A percentile compares a stretch with the other conserved stretches of the same genome.
Evolutionary conservation across 1,140 invertebrate genomes (phyloP).

Genomic region (Chlorops oryzae): DNA sequence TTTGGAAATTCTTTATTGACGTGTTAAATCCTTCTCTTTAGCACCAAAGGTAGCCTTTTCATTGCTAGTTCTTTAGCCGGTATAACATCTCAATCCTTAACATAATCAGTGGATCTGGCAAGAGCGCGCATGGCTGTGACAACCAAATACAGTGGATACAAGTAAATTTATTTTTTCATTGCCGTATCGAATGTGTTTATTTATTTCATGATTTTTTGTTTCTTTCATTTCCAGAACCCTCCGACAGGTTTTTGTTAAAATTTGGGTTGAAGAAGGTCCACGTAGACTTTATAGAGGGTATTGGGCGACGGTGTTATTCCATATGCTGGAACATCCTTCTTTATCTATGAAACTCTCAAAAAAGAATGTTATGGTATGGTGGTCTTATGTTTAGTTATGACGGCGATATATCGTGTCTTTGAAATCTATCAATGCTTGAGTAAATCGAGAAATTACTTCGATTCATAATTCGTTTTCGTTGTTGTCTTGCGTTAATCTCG

Average conservation of each 20-base stretch:
- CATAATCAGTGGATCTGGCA: slow-evolving; percentile 95
- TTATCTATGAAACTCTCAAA: slow-evolving; percentile 94
- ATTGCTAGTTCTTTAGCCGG: slow-evolving; percentile 90
- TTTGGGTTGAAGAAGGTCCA: slow-evolving; percentile 74
- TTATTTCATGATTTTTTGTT: slow-evolving; percentile 9
- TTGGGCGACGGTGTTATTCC: slow-evolving; percentile 92
- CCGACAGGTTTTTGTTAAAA: slow-evolving; percentile 73
- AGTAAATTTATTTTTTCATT: slow-evolving; percentile 18
- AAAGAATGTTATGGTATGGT: slow-evolving; percentile 67
- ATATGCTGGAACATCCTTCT: slow-evolving; percentile 96
- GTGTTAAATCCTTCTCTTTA: slow-evolving; percentile 8
- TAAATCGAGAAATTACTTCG: too few species aligned
- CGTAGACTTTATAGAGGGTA: slow-evolving; percentile 80
- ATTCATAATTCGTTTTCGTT: slow-evolving; percentile 33
- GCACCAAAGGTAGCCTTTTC: slow-evolving; percentile 55
- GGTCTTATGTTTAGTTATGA: too few species aligned
- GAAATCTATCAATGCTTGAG: too few species aligned
- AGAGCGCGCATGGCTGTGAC: slow-evolving; percentile 97
- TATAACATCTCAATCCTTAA: slow-evolving; percentile 84
- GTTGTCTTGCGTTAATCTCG: slow-evolving; percentile 32
- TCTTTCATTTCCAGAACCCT: slow-evolving; percentile 49
- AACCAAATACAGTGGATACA: slow-evolving; percentile 58
- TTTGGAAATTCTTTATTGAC: slow-evolving; percentile 5
- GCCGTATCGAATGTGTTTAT: neutral
- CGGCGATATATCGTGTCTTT: too few species aligned